A percentile compares a stretch with the other conserved stretches of the same genome.
Evolutionary conservation across 2,113 vertebrate species (phyloP).

Genomic region (Mixornis gularis): DNA sequence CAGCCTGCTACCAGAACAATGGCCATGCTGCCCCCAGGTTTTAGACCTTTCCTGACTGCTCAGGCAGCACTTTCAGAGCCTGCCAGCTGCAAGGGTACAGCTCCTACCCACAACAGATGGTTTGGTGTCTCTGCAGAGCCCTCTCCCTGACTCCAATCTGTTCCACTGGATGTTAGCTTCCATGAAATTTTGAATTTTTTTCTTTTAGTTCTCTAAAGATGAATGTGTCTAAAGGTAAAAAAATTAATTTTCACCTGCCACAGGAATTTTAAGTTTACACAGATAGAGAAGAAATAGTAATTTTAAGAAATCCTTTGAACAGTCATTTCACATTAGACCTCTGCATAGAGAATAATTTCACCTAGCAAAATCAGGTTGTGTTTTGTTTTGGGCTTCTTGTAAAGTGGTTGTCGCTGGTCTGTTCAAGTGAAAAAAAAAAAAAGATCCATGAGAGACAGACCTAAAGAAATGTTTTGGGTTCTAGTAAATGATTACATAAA

Average conservation of each 20-base stretch:
- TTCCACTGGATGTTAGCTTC: neutral
- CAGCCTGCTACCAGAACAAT: neutral
- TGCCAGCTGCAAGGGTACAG: neutral
- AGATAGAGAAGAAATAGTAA: neutral
- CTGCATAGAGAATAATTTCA: neutral
- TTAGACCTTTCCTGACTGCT: neutral
- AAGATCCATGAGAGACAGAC: neutral
- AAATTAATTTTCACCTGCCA: neutral
- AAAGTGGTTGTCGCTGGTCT: neutral
- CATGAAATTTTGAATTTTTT: neutral
- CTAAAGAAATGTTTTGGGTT: neutral
- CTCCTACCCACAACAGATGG: neutral
- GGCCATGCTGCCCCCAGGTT: neutral
- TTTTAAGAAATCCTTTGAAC: neutral
- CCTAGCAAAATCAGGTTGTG: neutral
- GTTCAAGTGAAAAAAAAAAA: neutral
- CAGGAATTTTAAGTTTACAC: neutral
- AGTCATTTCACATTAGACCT: neutral
- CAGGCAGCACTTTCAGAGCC: neutral
- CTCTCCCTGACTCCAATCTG: neutral
- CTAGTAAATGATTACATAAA: conserved; percentile 12
- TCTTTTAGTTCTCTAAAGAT: neutral
- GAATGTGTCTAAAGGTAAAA: neutral
- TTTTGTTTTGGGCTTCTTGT: neutral
- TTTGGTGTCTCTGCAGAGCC: neutral